Evolutionary conservation across 64 coral and sea anemone species (phyloP), one percentile per base, ranked within the genome.

Genomic region (Astreopora myriophthalma): DNA sequence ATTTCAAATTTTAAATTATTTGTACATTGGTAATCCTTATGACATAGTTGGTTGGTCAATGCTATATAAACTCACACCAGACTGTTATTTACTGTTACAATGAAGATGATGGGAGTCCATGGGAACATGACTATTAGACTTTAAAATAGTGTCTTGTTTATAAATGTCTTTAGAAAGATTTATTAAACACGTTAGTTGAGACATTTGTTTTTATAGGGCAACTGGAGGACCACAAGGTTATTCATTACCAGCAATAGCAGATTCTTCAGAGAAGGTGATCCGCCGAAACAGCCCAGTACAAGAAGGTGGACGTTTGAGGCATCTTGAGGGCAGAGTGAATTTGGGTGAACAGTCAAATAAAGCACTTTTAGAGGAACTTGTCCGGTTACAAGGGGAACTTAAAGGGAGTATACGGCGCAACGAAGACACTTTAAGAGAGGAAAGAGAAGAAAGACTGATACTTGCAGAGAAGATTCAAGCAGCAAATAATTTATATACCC

Each of bases 331-430:
- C 20, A 76, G 97, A 40, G 48, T 99, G 0, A 99, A 92, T 64
- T 33, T 99, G 23, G 95, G 88, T 82, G 97, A 99, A 37, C 97
- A 99, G 42, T 99, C 97, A 49, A 99, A 99, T 76, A 86, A 94
- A 69, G 87, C 94, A 9, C 84, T 99, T 29, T 82, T 99, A 78
- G 97, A 99, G 57, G 97, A 99, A 71, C 80, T 99, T 52, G 94
- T 96, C 16, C 84, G 94, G 10, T 88, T 99, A 75, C 97, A 99
- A 51, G 86, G 94, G 62, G 97, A 99, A 82, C 38, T 99, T 2
- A 99, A 99, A 91, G 89, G 73, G 26, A 90, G 94, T 76, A 79
- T 99, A 58, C 73, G 94, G 23, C 90, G 87, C 17, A 99, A 96
- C 52, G 94, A 91, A 19, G 97, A 99, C 29, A 93, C 83, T 38